Percentiles rank a stretch among this genome's conserved stretches.
phyloP scores from a whole-genome alignment of 2,888 invertebrate species.

The Endotricha flammealis region DNA sequence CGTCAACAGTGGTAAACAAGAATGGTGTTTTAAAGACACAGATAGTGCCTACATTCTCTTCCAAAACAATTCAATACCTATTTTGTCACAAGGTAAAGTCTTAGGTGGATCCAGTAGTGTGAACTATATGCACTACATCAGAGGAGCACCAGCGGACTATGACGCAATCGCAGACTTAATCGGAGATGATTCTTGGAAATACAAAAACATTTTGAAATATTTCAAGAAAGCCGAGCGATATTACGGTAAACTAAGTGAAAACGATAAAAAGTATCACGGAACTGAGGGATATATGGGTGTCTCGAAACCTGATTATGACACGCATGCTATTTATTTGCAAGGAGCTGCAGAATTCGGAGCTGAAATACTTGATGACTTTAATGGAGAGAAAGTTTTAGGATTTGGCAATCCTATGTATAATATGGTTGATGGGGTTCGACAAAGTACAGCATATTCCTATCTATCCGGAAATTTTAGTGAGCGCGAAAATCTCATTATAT shows the following conservation, averaged over 20 bases:
- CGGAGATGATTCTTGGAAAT: constrained; percentile 29
- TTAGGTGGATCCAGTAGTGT: constrained; percentile 36
- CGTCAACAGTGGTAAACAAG: constrained; percentile 5
- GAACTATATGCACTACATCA: constrained; percentile 27
- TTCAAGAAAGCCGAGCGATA: constrained; percentile 32
- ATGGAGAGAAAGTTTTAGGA: constrained; percentile 53
- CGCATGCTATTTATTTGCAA: constrained; percentile 26
- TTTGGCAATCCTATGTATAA: constrained; percentile 57
- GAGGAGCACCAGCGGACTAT: constrained; percentile 30
- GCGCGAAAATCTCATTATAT: too few species aligned
- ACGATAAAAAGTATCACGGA: constrained; percentile 20
- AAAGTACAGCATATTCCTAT: too few species aligned
- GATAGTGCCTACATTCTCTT: too few species aligned
- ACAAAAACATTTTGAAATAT: constrained; percentile 26
- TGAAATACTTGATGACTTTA: constrained; percentile 35
- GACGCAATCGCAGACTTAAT: constrained; percentile 24
- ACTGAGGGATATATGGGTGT: constrained; percentile 26
- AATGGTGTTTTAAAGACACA: too few species aligned
- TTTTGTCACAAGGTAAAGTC: constrained; percentile 26
- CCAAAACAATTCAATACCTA: too few species aligned
- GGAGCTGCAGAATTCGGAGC: constrained; percentile 57
- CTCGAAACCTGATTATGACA: constrained; percentile 16
- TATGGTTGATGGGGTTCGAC: constrained; percentile 50
- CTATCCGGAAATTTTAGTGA: too few species aligned
- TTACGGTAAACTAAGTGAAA: neutral